Evolutionary conservation across 2,113 vertebrate species (phyloP).

Genomic region (Cryptotis parvus): DNA sequence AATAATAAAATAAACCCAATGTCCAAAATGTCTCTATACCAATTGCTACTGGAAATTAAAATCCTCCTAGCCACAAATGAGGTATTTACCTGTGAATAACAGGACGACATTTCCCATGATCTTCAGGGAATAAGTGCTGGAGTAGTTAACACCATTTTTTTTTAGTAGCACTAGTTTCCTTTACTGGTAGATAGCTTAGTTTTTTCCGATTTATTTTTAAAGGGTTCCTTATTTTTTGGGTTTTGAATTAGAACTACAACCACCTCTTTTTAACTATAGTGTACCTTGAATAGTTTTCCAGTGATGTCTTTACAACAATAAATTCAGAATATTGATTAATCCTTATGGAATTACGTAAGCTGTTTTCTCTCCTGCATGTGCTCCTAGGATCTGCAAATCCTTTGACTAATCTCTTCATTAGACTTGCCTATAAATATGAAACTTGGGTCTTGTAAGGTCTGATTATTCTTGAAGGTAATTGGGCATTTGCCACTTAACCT

Average conservation of each 20-base stretch:
- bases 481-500: constrained; percentile 54
- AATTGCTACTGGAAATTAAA: constrained; percentile 52
- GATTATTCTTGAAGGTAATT: neutral
- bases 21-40: constrained; percentile 74
- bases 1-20: constrained; percentile 68
- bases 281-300: neutral
- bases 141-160: no score
- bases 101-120: constrained; percentile 76
- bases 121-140: neutral
- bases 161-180: no score
- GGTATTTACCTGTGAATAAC: constrained; percentile 65
- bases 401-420: constrained; percentile 31
- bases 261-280: neutral
- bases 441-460: constrained; percentile 1
- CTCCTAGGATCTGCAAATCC: neutral
- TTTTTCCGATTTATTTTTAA: constrained; percentile 11
- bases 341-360: neutral
- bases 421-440: constrained; percentile 39
- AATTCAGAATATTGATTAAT: constrained; percentile 34
- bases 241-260: constrained; percentile 38
- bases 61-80: constrained; percentile 72
- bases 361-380: constrained; percentile 1
- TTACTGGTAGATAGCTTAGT: no score
- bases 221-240: neutral
- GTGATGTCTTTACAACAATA: neutral